Percentiles rank a stretch among this genome's conserved stretches.
Evolutionary conservation across 2,113 vertebrate genomes (phyloP).

Genomic region (Sturnus vulgaris): DNA sequence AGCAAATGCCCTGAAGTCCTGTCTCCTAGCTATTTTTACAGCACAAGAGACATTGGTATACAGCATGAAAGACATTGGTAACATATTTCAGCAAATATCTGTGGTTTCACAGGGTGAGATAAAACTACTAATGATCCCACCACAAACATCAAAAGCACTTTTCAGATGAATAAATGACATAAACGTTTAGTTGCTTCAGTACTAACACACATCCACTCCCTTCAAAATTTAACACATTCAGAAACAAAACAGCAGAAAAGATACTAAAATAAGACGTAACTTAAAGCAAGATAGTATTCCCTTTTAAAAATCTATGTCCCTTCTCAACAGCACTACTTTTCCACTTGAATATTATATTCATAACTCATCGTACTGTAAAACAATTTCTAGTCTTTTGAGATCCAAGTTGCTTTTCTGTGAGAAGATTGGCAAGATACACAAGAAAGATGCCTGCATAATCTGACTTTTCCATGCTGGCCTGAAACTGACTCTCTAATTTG

Average conservation of each 20-base stretch:
- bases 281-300: neutral
- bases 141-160: neutral
- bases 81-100: neutral
- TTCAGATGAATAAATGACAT: neutral
- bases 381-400: neutral
- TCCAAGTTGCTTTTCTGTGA: neutral
- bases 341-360: neutral
- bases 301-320: neutral
- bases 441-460: neutral
- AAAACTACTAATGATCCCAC: neutral
- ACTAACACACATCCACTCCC: neutral
- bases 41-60: neutral
- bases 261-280: neutral
- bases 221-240: neutral
- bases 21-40: neutral
- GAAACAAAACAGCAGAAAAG: neutral
- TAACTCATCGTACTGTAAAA: neutral
- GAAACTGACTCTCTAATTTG: neutral
- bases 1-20: neutral
- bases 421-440: neutral
- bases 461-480: neutral
- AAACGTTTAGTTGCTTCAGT: neutral
- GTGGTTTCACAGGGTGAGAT: neutral
- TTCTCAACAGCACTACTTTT: neutral
- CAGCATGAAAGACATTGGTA: neutral